Percentiles rank a stretch among this genome's conserved stretches.
phyloP scores from a whole-genome alignment of 2,797 vertebrate genomes.

The Myiotriccus ornatus region DNA sequence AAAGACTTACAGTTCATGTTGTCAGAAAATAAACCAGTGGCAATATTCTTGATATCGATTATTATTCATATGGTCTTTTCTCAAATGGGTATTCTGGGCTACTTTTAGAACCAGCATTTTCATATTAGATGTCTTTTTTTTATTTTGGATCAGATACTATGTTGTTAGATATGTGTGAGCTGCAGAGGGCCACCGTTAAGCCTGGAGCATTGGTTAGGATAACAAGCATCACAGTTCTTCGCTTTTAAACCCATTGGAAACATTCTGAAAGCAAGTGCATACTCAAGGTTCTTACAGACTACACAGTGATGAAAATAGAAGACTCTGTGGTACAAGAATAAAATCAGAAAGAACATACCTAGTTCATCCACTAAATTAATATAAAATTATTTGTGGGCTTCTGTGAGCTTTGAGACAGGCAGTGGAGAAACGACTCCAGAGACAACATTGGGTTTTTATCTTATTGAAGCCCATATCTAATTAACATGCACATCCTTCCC shows the following conservation, averaged over 20 bases:
- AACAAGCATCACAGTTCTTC: not conserved
- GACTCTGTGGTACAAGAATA: not conserved
- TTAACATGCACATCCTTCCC: conserved; percentile 21
- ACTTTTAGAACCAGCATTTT: not conserved
- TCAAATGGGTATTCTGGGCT: not conserved
- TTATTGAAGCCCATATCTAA: not conserved
- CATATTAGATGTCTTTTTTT: not conserved
- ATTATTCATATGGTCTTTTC: not conserved
- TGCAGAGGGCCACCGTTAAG: not conserved
- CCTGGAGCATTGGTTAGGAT: not conserved
- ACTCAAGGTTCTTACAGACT: not conserved
- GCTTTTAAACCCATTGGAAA: not conserved
- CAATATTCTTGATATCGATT: not conserved
- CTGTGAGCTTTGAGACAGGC: not conserved
- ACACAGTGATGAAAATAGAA: not conserved
- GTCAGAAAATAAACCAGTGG: not conserved
- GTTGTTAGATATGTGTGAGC: not conserved
- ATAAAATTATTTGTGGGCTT: not conserved
- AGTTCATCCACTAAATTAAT: not conserved
- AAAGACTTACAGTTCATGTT: not conserved
- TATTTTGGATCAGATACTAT: not conserved
- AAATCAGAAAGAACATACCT: not conserved
- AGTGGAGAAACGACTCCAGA: not conserved
- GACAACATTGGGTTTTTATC: not conserved
- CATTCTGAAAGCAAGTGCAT: not conserved